Conservation (phyloP, 2,888 invertebrate genomes). For the Nemoura dubitans region DNA sequence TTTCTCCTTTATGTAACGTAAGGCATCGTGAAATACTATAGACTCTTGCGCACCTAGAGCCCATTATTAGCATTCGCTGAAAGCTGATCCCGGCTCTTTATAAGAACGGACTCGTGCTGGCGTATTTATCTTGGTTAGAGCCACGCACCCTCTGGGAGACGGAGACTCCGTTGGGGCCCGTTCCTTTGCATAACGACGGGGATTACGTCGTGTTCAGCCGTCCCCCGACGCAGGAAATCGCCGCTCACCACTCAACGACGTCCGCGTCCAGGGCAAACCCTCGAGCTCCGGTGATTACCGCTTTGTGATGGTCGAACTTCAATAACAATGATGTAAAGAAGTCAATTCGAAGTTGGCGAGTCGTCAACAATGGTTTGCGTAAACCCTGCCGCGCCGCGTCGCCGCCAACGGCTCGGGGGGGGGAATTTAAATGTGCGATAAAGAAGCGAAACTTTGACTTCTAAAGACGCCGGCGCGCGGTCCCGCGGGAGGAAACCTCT, state of each 20-base stretch:
- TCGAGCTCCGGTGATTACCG: background rate
- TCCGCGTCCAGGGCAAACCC: background rate
- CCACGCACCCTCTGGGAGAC: slow-evolving; percentile 24
- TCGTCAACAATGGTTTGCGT: background rate
- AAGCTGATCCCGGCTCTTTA: slow-evolving; percentile 3
- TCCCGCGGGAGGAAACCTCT: slow-evolving; percentile 1
- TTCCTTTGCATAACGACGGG: slow-evolving; percentile 16
- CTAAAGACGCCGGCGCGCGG: background rate
- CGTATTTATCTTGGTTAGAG: background rate
- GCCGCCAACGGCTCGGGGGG: background rate
- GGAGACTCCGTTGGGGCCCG: too few relatives aligned
- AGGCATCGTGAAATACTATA: background rate
- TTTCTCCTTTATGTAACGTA: background rate
- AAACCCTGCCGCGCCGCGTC: too few relatives aligned
- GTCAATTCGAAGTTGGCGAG: background rate
- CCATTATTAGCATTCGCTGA: slow-evolving; percentile 24
- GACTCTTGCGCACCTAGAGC: background rate
- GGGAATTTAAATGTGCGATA: background rate
- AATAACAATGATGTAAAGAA: background rate
- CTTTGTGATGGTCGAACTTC: background rate
- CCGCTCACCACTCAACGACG: background rate
- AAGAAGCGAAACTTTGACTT: slow-evolving; percentile 14
- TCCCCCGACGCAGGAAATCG: background rate
- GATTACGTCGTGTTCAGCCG: background rate
- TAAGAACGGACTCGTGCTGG: background rate